A percentile compares a stretch with the other conserved stretches of the same genome.
These are phyloP conservation scores for Trinorchestia longiramus DNA, from an alignment of 1,140 invertebrate species.

Conservation along the genomic window DNA sequence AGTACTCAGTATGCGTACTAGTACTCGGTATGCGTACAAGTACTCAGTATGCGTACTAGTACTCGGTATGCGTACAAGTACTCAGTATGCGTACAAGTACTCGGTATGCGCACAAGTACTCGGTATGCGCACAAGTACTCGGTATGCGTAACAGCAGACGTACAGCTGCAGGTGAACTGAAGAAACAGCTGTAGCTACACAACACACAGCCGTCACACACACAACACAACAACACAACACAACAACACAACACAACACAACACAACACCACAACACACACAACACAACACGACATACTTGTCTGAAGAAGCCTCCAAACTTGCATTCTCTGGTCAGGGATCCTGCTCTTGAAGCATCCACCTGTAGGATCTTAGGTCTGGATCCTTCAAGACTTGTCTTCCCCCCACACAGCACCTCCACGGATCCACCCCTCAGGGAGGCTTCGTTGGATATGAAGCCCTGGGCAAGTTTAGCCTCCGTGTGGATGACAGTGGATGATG, in stretches of 20 bases:
- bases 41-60: too few species aligned
- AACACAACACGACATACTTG: background rate
- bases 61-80: too few species aligned
- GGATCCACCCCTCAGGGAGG: background rate
- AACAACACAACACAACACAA: background rate
- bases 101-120: too few species aligned
- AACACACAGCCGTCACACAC: background rate
- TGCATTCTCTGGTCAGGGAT: background rate
- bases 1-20: too few species aligned
- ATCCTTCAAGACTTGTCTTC: background rate
- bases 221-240: background rate
- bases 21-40: too few species aligned
- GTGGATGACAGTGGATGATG: too few species aligned
- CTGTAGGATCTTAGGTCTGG: background rate
- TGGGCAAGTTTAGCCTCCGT: background rate
- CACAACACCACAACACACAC: background rate
- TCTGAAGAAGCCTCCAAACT: constrained; percentile 1
- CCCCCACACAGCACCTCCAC: background rate
- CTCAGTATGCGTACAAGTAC: too few species aligned
- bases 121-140: too few species aligned
- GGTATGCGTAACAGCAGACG: too few species aligned
- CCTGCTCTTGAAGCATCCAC: background rate
- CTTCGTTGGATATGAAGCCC: background rate
- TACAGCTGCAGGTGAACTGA: too few species aligned
- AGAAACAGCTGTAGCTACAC: too few species aligned